Evolutionary conservation across 2,888 invertebrate genomes (phyloP).

Genomic region (Cheilosia urbana): DNA sequence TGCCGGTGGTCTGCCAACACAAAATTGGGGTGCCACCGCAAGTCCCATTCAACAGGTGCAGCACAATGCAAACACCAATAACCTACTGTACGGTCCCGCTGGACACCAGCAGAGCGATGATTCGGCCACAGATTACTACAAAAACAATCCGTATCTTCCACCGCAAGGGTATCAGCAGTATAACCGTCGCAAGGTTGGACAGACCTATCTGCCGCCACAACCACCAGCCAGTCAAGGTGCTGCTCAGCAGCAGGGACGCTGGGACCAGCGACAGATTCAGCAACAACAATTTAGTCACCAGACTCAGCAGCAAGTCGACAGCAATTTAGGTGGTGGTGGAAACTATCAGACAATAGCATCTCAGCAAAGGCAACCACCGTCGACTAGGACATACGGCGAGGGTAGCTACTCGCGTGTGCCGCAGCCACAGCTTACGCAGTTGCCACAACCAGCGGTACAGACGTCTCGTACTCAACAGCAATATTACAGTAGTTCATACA

Average conservation of each 20-base stretch:
- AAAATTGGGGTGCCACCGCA: constrained; percentile 82
- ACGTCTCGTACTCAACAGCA: constrained; percentile 76
- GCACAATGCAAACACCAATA: constrained; percentile 83
- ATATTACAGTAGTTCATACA: constrained; percentile 80
- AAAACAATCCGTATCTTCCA: constrained; percentile 83
- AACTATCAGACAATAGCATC: constrained; percentile 78
- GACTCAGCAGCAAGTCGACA: constrained; percentile 75
- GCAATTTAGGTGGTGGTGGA: constrained; percentile 78
- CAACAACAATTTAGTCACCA: constrained; percentile 74
- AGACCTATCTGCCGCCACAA: constrained; percentile 82
- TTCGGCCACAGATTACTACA: constrained; percentile 79
- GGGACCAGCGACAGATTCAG: constrained; percentile 55
- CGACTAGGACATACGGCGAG: constrained; percentile 81
- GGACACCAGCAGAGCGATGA: constrained; percentile 82
- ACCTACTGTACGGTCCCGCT: constrained; percentile 83
- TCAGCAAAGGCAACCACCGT: constrained; percentile 72
- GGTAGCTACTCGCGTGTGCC: constrained; percentile 80
- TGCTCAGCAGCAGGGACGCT: constrained; percentile 77
- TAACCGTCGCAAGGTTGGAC: constrained; percentile 80
- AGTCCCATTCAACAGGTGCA: constrained; percentile 82
- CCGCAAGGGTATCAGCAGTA: constrained; percentile 79
- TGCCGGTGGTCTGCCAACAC: constrained; percentile 78
- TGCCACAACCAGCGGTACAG: constrained; percentile 67
- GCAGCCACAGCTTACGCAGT: constrained; percentile 56
- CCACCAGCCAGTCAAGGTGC: constrained; percentile 78